Evolutionary conservation across 2,888 invertebrate genomes (phyloP), one percentile per base, ranked within the genome.

Genomic region (Seira ritae): DNA sequence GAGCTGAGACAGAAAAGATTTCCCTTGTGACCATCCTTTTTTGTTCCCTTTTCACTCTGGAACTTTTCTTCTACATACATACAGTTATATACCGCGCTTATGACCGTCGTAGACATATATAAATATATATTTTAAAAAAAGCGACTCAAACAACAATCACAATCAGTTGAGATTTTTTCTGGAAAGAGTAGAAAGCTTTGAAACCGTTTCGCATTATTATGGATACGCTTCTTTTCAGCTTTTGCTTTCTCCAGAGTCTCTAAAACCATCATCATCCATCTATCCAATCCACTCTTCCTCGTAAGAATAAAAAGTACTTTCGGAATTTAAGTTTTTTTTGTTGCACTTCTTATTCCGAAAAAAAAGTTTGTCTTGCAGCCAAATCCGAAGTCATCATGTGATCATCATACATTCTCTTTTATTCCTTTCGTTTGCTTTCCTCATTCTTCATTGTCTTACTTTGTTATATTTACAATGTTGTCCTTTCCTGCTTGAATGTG

Each of bases 21-120:
- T 80, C 80, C 80, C 80, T 66, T 42, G 80, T 80, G 80, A 70
- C 80, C 70, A 62, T 24, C 69, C 42, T 12, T 79, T 46, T 73
- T 22, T 17, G 19, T 65, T 17, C 37, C 31, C 37, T 55, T 67
- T 66, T 79, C 62, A 37, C 23, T 62, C 55, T 72, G 4, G 74
- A 75, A 75, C 74, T 80, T 80, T 71, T 46, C 80, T 62, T 80
- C 75, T 80, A 65, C 80, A 75, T 75, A 75, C 69, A 72, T 67
- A 79, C 67, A 65, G 22, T n/a, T n/a, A n/a, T n/a, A n/a, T n/a
- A n/a, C n/a, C n/a, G n/a, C n/a, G n/a, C n/a, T n/a, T n/a, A n/a
- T n/a, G n/a, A n/a, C n/a, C n/a, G n/a, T n/a, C n/a, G n/a, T n/a
- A n/a, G n/a, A n/a, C n/a, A n/a, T n/a, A n/a, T n/a, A n/a, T n/a